Base-by-base conservation (phyloP, 2,888 invertebrate genomes). In the Helobdella robusta region DNA sequence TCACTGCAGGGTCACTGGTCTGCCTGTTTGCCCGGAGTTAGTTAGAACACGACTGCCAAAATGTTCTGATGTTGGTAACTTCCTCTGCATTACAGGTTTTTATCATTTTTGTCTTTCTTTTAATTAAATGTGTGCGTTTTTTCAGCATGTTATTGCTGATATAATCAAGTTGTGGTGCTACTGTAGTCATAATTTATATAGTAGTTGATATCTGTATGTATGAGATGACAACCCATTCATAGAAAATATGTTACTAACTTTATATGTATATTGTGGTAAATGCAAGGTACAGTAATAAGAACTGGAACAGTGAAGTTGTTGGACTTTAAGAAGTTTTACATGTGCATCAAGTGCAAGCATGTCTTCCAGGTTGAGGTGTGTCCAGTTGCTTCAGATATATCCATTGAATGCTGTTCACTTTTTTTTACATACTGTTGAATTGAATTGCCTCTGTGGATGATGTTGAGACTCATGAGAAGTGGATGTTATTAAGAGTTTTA, bases 291-390 rank as follows among this genome's bases (percentile, higher is more conserved):
- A 62, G 86, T 89, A 44, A 86, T 89, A 30, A 80, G 89, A 75
- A 86, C 86, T 54, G 86, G 88, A 0, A 84, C 85, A 70, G 82
- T 87, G 6, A 87, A 87, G 78, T 84, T 90, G 81, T 78, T 91
- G 65, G 89, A 89, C 79, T 85, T 85, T 75, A 84, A 86, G 74
- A 84, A 86, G 72, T 84, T 85, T 62, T 89, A 86, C 79, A 81
- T 84, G 18, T 92, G 91, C 76, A 79, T 82, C 35, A 89, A 88
- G 79, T 92, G 91, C 78, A 86, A 87, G 76, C 83, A 84, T 78
- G 80, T 84, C 52, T 84, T 85, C 72, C 77, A 80, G 56, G 80
- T 86, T 4, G 83, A 86, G 80, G 89, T 83, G 73, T 69, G 66
- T 54, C 15, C 25, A 15, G 18, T 46, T 59, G 35, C 20, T 23